These are phyloP conservation scores for Epistrophe grossulariae DNA, from an alignment of 2,888 invertebrate genomes.

Conservation along the genomic window DNA sequence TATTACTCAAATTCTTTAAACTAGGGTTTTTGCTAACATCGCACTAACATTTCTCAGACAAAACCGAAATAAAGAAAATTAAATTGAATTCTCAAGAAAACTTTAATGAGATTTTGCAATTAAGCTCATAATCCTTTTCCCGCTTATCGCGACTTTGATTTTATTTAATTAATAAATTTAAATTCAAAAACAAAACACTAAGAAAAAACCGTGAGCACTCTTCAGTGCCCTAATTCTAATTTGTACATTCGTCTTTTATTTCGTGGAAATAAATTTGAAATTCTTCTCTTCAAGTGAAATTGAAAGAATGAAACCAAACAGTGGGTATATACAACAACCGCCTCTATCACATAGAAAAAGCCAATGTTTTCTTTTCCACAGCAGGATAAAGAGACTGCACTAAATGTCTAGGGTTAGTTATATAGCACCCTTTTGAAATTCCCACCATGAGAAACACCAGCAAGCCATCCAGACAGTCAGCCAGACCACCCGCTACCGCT, in stretches of 20 bases:
- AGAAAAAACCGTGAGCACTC: neutral
- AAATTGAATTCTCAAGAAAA: no score
- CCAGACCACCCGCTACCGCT: neutral
- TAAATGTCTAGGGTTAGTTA: neutral
- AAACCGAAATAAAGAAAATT: no score
- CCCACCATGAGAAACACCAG: neutral
- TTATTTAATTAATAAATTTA: neutral
- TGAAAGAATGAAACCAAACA: conserved; percentile 1
- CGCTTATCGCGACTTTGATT: no score
- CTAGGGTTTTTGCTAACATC: no score
- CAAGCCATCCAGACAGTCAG: neutral
- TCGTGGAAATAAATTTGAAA: conserved; percentile 35
- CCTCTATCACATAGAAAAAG: neutral
- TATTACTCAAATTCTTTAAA: no score
- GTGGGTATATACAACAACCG: no score
- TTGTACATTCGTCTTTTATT: neutral
- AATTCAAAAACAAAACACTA: neutral
- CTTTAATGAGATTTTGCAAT: no score
- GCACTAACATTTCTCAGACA: no score
- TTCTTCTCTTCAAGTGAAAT: neutral
- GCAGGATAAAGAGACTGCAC: neutral
- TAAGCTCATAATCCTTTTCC: neutral
- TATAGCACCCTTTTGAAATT: neutral
- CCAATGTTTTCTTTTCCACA: neutral
- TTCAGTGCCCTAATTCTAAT: neutral